phyloP scores from a whole-genome alignment of 1,140 invertebrate species.

The Panagrolaimus sp. region DNA sequence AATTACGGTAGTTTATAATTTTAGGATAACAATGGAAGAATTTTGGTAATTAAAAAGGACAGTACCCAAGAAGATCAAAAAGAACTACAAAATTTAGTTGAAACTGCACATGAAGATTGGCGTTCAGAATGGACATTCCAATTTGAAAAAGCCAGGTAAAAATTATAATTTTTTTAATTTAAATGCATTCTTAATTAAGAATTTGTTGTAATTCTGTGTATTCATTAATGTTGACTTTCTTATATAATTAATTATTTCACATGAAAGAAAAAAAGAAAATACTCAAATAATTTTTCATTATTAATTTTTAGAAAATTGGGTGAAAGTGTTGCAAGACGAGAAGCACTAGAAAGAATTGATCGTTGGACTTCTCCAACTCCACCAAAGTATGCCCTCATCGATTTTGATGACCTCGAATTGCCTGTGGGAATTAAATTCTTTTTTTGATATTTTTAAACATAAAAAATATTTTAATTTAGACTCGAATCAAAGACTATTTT shows the following conservation, averaged over 20 bases:
- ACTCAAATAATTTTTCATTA: too few relatives aligned
- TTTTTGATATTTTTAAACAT: background rate
- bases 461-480: slow-evolving; percentile 17
- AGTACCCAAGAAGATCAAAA: slow-evolving; percentile 17
- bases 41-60: slow-evolving; percentile 44
- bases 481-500: slow-evolving; percentile 26
- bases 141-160: background rate
- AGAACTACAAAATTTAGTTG: background rate
- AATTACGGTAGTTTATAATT: slow-evolving; percentile 60
- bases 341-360: slow-evolving; percentile 31
- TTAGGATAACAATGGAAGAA: slow-evolving; percentile 26
- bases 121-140: background rate
- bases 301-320: slow-evolving; percentile 26
- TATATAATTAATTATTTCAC: too few relatives aligned
- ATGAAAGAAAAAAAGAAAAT: too few relatives aligned
- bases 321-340: slow-evolving; percentile 35
- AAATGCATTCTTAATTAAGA: too few relatives aligned
- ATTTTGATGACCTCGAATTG: slow-evolving; percentile 42
- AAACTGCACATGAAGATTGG: background rate
- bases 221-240: too few relatives aligned
- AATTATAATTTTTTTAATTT: too few relatives aligned
- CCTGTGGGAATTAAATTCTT: slow-evolving; percentile 21
- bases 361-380: slow-evolving; percentile 29
- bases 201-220: too few relatives aligned
- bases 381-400: slow-evolving; percentile 26